These are phyloP conservation scores for Gallinago jamesoni DNA, from an alignment of 2,113 vertebrate species.

Conservation along the genomic window DNA sequence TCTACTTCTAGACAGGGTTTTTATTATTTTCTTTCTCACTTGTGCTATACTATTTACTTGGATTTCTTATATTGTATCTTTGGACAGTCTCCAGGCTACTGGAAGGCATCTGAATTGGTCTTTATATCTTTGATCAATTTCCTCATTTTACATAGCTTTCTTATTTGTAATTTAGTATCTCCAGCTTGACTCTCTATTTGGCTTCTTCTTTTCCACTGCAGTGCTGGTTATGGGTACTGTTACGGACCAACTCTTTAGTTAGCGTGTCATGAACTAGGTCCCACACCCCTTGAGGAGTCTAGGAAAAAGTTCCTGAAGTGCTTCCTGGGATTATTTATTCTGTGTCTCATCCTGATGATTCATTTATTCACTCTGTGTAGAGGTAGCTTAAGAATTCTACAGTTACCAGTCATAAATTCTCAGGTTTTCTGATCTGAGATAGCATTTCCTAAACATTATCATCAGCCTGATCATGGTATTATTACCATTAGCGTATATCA, in stretches of 20 bases:
- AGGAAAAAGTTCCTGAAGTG: neutral
- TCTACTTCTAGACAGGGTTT: neutral
- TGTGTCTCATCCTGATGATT: neutral
- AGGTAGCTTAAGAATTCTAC: neutral
- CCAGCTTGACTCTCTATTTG: neutral
- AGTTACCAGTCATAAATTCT: neutral
- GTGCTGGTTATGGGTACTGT: neutral
- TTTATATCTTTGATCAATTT: neutral
- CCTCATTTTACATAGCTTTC: neutral
- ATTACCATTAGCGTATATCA: neutral
- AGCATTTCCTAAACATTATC: neutral
- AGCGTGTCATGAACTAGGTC: neutral
- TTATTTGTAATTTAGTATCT: neutral
- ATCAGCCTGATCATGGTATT: neutral
- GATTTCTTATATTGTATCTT: neutral
- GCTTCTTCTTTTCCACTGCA: neutral
- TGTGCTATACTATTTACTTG: neutral
- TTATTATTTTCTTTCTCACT: neutral
- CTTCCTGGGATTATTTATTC: neutral
- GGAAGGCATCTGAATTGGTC: neutral
- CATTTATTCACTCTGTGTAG: neutral
- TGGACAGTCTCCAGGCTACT: neutral
- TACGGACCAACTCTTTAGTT: neutral
- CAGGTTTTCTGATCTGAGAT: neutral
- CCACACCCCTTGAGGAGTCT: neutral